Evolutionary conservation across 1,140 invertebrate genomes (phyloP), one percentile per base, ranked within the genome.

Genomic region (Pygmarrhopalites habei): DNA sequence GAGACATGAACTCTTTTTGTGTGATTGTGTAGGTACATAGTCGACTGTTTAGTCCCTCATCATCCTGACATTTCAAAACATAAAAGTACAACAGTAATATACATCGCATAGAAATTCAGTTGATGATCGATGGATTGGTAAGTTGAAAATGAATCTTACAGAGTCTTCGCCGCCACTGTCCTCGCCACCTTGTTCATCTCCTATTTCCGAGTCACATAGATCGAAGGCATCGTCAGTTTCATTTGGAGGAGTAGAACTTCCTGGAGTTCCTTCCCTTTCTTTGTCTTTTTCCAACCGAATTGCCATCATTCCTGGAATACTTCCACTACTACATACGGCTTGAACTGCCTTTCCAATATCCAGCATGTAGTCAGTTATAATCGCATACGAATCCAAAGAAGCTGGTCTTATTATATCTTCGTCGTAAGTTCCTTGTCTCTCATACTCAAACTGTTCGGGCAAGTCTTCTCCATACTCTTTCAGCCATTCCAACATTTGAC

Each of bases 1-100:
- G 95, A 77, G 95, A 95, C 88, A 96, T 97, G 73, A 97, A 99
- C 76, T 98, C 95, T 75, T 95, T 95, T 72, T 95, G 90, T 0
- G 95, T 98, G 21, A 94, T 83, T 3, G 92, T 96, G 76, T 95
- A 99, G 0, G 95, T 98, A 75, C 95, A 99, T 1, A 98, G 78
- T 77, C 95, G 95, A 73, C 92, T 92, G 67, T 87, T 89, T 0
- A 98, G 78, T 5, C 88, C 91, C 75, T 98, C 94, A 75, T 98
- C 94, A 77, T 97, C 93, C 84, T 86, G 68, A 52, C 71, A 65
- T 73, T 15, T 25, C 26, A 58, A 43, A 15, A 41, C 35, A 21
- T 47, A 68, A 32, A n/a, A 35, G 10, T 15, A 23, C 12, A 55
- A 62, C 41, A 56, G 49, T 44, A 55, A 35, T 32, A 58, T 14